Evolutionary conservation across 2,888 invertebrate species (phyloP), one percentile per base, ranked within the genome.

Genomic region (Drosophila putrida): DNA sequence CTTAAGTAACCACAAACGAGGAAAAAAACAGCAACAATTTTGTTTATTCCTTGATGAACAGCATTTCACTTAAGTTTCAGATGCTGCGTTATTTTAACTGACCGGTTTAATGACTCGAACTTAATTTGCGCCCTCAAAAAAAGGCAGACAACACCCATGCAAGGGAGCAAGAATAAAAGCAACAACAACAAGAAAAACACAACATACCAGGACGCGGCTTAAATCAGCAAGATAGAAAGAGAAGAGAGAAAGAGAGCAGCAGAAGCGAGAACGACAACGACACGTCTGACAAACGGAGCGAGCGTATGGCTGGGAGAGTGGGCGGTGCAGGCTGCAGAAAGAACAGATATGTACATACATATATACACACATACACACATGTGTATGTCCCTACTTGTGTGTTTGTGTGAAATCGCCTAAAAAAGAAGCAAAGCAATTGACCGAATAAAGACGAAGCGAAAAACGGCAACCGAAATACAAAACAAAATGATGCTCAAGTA

Each of bases 21-120:
- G 11, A 62, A 58, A 51, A 51, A 50, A 68, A 55, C 28, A 43
- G 36, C 54, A 49, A 51, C 35, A 78, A 54, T 36, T 75, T 83
- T 74, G 66, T 67, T 75, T 68, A 60, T 71, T 77, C 68, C 77
- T 66, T 73, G 60, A 68, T 79, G 59, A 58, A 72, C 73, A 66
- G 82, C 66, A 51, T 79, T 73, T 65, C 64, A 47, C 61, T 73
- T 66, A 58, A 71, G 61, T 62, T 67, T 73, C 71, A 53, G 68
- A 72, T 80, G 86, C 83, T 88, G 82, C 59, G 62, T 75, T 84
- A 53, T 66, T 82, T 88, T 71, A 60, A 51, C 65, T 69, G 87
- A 87, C 84, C 84, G 81, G 89, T 87, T 89, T 79, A 84, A 85
- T 89, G 80, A 75, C 76, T 89, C 75, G 83, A 71, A 86, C 88